Base-by-base conservation (phyloP, 1,140 invertebrate genomes). In the Pachypeltis micranthus region DNA sequence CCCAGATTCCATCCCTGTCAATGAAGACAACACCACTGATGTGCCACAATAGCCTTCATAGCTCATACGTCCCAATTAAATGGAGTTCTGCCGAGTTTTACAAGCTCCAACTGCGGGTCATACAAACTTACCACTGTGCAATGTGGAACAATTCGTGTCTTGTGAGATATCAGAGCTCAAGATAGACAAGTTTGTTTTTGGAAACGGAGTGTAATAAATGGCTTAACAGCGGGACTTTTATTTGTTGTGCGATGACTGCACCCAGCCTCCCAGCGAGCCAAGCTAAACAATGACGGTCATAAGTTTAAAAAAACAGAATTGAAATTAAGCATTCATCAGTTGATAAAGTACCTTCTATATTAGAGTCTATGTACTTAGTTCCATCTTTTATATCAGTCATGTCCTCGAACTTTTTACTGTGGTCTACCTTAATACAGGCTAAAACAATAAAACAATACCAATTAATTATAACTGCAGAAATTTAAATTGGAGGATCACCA, bases 371-470 rank as follows among this genome's bases (percentile, higher is more conserved):
- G 25, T 62, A 61, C 2, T 44, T 61, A 39, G 59, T 39, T 25
- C 59, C 44, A 21, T 61, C 59, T 21, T 34, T 19, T 21, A 16
- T 51, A 62, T 62, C 27, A 62, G 27, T 25, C 7, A 47, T 51
- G 14, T 47, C 60, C 44, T 62, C 60, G 47, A 26, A 51, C 60
- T 62, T 62, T 62, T 62, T 62, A 26, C 47, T 47, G 47, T 62
- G 24, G 31, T 62, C 60, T n/a, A 51, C 25, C 16, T 54, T 39
- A 51, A 27, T 51, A 62, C 31, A 25, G 25, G 60, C 60, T 62
- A 62, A 26, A 62, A 62, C 44, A 62, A 61, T n/a, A 54, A 62
- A 59, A 34, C 31, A 12, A 34, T 4, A 21, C 12, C 10, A 51
- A 51, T 51, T 51, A 51, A 34, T 59, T 34, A 28, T 31, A 59